Percentiles rank a stretch among this genome's conserved stretches.
Conservation (phyloP, 2,888 invertebrate genomes). For the Crematogaster levior region DNA sequence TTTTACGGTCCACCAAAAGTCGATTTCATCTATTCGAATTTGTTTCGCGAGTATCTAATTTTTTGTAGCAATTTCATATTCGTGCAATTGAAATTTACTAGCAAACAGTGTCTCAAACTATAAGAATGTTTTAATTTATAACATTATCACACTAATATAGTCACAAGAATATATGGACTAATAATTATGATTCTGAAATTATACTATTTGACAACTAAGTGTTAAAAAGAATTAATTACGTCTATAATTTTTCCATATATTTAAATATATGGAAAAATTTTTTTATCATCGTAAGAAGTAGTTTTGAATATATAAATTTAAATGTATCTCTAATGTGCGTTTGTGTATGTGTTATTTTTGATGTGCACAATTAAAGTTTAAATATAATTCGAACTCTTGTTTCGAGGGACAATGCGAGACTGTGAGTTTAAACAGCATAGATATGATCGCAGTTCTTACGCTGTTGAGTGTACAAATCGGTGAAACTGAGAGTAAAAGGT, state of each 20-base stretch:
- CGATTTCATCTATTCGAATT: background rate
- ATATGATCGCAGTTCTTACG: slow-evolving; percentile 31
- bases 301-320: background rate
- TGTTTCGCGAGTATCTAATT: background rate
- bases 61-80: background rate
- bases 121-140: background rate
- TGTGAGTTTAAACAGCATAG: slow-evolving; percentile 7
- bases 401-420: background rate
- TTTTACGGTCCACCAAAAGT: background rate
- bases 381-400: background rate
- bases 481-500: slow-evolving; percentile 66
- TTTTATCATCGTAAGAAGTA: background rate
- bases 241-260: slow-evolving; percentile 1
- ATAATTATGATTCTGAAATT: background rate
- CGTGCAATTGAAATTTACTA: background rate
- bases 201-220: background rate
- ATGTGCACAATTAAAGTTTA: background rate
- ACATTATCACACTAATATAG: background rate
- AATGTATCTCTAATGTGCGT: background rate
- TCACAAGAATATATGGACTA: background rate
- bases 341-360: background rate
- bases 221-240: background rate
- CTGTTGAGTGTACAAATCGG: slow-evolving; percentile 39
- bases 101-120: background rate
- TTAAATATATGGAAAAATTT: background rate